Evolutionary conservation across 2,797 vertebrate genomes (phyloP).

Genomic region (Delichon dasypus): DNA sequence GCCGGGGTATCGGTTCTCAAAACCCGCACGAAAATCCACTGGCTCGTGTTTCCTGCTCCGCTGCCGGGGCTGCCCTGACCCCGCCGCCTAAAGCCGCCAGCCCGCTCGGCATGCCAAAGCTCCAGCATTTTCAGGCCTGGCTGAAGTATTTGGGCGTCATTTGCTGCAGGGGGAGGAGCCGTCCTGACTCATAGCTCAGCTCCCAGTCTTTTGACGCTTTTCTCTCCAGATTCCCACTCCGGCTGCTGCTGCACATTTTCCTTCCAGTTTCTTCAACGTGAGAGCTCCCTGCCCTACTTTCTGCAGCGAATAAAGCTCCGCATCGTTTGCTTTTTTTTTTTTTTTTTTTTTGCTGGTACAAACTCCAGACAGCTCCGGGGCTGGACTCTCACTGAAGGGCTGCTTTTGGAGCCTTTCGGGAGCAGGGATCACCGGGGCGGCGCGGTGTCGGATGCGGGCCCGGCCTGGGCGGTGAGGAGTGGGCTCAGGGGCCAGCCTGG

Average conservation of each 20-base stretch:
- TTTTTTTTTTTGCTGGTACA: background rate
- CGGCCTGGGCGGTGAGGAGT: accelerated
- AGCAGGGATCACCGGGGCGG: background rate
- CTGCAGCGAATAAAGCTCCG: background rate
- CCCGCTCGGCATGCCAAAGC: background rate
- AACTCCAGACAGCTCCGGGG: background rate
- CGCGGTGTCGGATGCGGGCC: background rate
- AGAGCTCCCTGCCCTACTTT: constrained; percentile 39
- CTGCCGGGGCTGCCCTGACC: background rate
- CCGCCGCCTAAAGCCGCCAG: background rate
- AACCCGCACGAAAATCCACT: constrained; percentile 1
- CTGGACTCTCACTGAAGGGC: background rate
- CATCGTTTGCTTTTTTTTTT: background rate
- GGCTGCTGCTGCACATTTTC: background rate
- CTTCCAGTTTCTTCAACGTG: background rate
- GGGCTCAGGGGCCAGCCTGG: background rate
- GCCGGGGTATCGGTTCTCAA: constrained; percentile 49
- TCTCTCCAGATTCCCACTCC: background rate
- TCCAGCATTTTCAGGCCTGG: background rate
- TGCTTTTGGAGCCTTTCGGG: background rate
- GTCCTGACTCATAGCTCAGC: background rate
- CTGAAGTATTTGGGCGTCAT: background rate
- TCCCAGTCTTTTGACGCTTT: background rate
- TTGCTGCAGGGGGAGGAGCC: constrained; percentile 52
- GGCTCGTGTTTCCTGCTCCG: background rate